Base-by-base conservation (phyloP, 1,140 invertebrate species). In the Bombus breviceps region DNA sequence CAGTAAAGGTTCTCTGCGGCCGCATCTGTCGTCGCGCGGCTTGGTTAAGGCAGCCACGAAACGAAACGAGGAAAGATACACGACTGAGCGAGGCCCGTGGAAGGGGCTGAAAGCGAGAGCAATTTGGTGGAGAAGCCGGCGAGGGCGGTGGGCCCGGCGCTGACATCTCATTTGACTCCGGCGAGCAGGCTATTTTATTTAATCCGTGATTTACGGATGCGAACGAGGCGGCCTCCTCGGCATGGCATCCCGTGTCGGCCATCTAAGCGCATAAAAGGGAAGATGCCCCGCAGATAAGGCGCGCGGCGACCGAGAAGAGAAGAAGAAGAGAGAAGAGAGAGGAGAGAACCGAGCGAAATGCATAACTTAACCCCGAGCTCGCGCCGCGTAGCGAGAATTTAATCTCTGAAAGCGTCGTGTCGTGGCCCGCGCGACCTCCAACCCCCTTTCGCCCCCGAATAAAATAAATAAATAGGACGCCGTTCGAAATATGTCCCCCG, bases 141-240 rank as follows among this genome's bases (percentile, higher is more conserved):
- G 85, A 90, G 86, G 86, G 89, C 80, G 89, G 89, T 88, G 88
- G 88, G 88, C 83, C 85, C 77, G 43, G 83, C 88, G 83, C 88
- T 90, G 90, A 91, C 89, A 86, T 90, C 89, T 91, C 90, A 91
- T 91, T 91, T 91, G 87, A 90, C 90, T 91, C 90, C 88, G 79
- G 86, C 89, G 59, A 82, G 80, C 79, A 86, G 81, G 89, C 90
- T 86, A 90, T 91, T 91, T 91, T 90, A 91, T 91, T 90, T 91
- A 91, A 91, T 90, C 90, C 90, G 86, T 90, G 90, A 91, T 91
- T 91, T 90, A 91, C 86, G 89, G 84, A 91, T 81, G 83, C 89
- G 89, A 88, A 86, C 88, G 85, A 79, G 73, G 62, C 88, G 62
- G 32, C 81, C 73, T 66, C 77, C 88, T 72, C 81, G 80, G 83